phyloP scores from a whole-genome alignment of 2,797 vertebrate species.

The Decapterus maruadsi region DNA sequence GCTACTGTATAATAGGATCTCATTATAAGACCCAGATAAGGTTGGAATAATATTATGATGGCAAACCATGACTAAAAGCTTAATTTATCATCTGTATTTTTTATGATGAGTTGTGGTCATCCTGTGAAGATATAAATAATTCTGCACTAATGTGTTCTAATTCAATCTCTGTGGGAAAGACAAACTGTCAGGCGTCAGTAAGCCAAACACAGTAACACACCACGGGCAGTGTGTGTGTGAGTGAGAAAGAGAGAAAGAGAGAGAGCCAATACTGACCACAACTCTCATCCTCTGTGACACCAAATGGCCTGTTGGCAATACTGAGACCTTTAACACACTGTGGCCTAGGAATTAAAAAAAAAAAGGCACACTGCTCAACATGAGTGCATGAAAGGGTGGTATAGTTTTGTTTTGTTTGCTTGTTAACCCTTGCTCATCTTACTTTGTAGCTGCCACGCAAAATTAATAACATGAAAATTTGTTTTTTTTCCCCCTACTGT shows the following conservation, averaged over 20 bases:
- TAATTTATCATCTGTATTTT: constrained; percentile 52
- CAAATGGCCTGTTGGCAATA: constrained; percentile 62
- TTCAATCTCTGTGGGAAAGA: constrained; percentile 71
- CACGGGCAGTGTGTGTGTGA: constrained; percentile 8
- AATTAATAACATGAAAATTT: not conserved
- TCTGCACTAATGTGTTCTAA: constrained; percentile 71
- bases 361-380: constrained; percentile 29
- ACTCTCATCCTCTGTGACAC: constrained; percentile 49
- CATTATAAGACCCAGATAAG: constrained; percentile 38
- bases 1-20: constrained; percentile 38
- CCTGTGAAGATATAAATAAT: constrained; percentile 69
- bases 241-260: not conserved
- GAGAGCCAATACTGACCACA: constrained; percentile 11
- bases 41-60: constrained; percentile 31
- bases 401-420: not conserved
- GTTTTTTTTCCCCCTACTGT: not conserved
- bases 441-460: not conserved
- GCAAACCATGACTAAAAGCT: constrained; percentile 61
- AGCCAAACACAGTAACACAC: constrained; percentile 58
- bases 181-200: constrained; percentile 61
- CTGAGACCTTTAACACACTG: constrained; percentile 47
- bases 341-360: constrained; percentile 45
- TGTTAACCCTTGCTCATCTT: constrained; percentile 12
- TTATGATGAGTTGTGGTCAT: constrained; percentile 36
- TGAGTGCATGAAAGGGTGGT: constrained; percentile 2